Conservation (phyloP, 2,797 vertebrate species). For the Delichon dasypus region DNA sequence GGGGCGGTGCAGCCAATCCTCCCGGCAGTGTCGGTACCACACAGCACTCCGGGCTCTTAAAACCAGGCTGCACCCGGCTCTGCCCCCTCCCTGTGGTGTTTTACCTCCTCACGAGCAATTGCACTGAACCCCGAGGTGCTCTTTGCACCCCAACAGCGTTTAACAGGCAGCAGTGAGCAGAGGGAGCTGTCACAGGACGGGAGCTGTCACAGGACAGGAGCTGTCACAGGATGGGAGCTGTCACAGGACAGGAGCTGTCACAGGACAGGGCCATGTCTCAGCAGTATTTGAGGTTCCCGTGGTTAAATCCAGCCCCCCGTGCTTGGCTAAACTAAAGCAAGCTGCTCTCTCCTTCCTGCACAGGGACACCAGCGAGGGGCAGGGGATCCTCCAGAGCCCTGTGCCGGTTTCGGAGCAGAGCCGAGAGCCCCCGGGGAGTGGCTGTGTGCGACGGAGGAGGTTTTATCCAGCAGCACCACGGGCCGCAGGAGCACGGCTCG, state of each 20-base stretch:
- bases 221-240: no score
- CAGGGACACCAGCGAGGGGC: background rate
- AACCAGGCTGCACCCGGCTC: background rate
- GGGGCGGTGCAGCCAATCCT: background rate
- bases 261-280: background rate
- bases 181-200: background rate
- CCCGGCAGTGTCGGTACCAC: background rate
- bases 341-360: background rate
- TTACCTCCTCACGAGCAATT: background rate
- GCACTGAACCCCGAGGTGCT: background rate
- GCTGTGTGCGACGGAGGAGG: rapidly evolving
- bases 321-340: background rate
- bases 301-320: background rate
- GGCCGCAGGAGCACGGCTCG: background rate
- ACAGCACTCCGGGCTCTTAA: background rate
- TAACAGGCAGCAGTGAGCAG: background rate
- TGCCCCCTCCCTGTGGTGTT: rapidly evolving
- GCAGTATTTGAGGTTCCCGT: background rate
- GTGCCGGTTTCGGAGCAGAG: background rate
- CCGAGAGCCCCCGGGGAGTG: rapidly evolving
- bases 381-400: background rate
- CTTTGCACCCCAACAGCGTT: background rate
- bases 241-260: no score
- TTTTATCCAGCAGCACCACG: rapidly evolving
- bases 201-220: no score